phyloP scores from a whole-genome alignment of 2,888 invertebrate genomes.

The Vesta saturnalis region DNA sequence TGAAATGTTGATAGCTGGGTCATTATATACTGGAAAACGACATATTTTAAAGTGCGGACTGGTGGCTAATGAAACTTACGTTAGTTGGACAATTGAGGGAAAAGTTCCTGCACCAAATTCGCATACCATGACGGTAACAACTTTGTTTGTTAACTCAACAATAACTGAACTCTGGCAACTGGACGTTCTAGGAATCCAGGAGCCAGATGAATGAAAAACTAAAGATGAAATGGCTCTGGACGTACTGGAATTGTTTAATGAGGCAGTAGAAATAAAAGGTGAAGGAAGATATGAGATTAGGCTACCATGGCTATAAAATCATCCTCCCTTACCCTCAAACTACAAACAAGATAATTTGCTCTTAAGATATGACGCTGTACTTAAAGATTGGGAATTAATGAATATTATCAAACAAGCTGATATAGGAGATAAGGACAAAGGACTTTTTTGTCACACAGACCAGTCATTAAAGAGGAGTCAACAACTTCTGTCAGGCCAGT shows the following conservation, averaged over 20 bases:
- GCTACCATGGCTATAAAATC: background rate
- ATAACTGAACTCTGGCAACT: background rate
- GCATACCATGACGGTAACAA: background rate
- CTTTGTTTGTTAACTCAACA: background rate
- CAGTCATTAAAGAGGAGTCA: background rate
- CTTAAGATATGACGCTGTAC: background rate
- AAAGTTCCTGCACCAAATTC: background rate
- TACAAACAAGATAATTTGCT: background rate
- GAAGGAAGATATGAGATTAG: background rate
- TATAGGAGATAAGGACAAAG: background rate
- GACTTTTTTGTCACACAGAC: background rate
- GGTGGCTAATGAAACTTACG: background rate
- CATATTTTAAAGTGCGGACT: background rate
- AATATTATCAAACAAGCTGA: background rate
- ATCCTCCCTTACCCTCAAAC: background rate
- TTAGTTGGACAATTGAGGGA: background rate
- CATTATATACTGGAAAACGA: background rate
- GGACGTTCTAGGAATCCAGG: background rate
- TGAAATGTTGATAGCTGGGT: background rate
- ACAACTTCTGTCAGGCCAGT: background rate
- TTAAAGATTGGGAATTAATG: background rate
- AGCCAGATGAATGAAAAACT: background rate
- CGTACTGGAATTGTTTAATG: background rate
- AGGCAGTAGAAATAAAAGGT: background rate
- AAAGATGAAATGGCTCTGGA: background rate